phyloP scores from a whole-genome alignment of 1,140 invertebrate genomes.

The Euura lappo region DNA sequence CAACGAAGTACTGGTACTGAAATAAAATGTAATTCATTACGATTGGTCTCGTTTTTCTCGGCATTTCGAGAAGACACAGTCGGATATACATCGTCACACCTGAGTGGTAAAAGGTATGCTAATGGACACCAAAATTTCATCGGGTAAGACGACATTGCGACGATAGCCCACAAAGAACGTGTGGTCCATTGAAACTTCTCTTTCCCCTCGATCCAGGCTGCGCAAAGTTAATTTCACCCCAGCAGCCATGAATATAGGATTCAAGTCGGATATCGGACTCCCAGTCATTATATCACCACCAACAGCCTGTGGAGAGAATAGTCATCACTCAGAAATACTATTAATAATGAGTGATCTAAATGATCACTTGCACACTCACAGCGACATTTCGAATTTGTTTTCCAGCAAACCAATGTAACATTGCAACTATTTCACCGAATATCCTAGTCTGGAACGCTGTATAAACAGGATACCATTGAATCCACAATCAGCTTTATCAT shows the following conservation, averaged over 20 bases:
- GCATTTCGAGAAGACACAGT: too few species aligned
- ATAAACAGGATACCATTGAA: not conserved
- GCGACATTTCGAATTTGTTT: slow-evolving; percentile 89
- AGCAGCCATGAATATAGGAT: slow-evolving; percentile 88
- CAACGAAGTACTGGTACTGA: slow-evolving; percentile 80
- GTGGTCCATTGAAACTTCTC: slow-evolving; percentile 77
- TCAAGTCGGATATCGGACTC: slow-evolving; percentile 95
- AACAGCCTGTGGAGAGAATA: slow-evolving; percentile 64
- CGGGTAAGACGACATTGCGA: slow-evolving; percentile 73
- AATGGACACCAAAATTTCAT: slow-evolving; percentile 84
- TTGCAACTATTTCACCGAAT: slow-evolving; percentile 77
- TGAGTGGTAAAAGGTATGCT: slow-evolving; percentile 68
- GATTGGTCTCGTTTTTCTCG: not conserved
- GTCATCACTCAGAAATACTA: slow-evolving; percentile 6
- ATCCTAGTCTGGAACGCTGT: slow-evolving; percentile 71
- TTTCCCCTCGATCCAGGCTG: slow-evolving; percentile 60
- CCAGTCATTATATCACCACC: slow-evolving; percentile 95
- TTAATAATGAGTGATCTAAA: not conserved
- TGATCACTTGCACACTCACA: slow-evolving; percentile 56
- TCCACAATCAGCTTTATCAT: not conserved
- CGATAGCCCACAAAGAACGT: slow-evolving; percentile 90
- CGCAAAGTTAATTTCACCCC: slow-evolving; percentile 55
- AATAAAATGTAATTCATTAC: slow-evolving; percentile 56
- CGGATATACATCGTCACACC: slow-evolving; percentile 31
- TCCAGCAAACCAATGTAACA: slow-evolving; percentile 94